phyloP scores from a whole-genome alignment of 2,888 invertebrate species.

The Uropetala carovei region DNA sequence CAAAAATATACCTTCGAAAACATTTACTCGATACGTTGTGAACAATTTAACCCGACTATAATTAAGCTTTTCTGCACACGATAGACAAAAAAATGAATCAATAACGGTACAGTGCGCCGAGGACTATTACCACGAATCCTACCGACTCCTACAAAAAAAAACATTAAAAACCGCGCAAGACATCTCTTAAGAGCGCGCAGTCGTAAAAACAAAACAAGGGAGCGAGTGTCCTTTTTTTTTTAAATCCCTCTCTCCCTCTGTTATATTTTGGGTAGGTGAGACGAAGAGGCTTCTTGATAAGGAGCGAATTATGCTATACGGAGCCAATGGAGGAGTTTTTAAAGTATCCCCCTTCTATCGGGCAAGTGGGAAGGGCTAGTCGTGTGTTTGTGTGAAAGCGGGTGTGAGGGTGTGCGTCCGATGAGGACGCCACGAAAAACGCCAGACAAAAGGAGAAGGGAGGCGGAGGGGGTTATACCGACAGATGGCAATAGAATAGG shows the following conservation, averaged over 20 bases:
- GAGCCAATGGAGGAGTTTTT: neutral
- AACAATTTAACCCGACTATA: no score
- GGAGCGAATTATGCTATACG: neutral
- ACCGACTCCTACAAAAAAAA: neutral
- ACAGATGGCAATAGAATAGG: slow-evolving; percentile 25
- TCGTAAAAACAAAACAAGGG: neutral
- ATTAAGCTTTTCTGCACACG: no score
- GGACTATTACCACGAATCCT: neutral
- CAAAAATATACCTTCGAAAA: no score
- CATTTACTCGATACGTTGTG: no score
- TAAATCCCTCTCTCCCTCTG: neutral
- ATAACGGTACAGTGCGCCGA: neutral
- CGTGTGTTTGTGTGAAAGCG: neutral
- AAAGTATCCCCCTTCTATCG: neutral
- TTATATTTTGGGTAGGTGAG: slow-evolving; percentile 1
- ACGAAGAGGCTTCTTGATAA: neutral
- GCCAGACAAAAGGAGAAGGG: neutral
- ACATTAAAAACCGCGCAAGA: neutral
- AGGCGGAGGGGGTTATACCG: neutral
- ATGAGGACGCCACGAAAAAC: neutral
- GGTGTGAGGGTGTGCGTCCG: neutral
- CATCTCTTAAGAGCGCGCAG: neutral
- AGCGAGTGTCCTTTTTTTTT: neutral
- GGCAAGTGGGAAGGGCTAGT: neutral
- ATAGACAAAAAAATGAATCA: no score